These are phyloP conservation scores for Cyphomyrus discorhynchus DNA, from an alignment of 2,113 vertebrate species.

Conservation along the genomic window DNA sequence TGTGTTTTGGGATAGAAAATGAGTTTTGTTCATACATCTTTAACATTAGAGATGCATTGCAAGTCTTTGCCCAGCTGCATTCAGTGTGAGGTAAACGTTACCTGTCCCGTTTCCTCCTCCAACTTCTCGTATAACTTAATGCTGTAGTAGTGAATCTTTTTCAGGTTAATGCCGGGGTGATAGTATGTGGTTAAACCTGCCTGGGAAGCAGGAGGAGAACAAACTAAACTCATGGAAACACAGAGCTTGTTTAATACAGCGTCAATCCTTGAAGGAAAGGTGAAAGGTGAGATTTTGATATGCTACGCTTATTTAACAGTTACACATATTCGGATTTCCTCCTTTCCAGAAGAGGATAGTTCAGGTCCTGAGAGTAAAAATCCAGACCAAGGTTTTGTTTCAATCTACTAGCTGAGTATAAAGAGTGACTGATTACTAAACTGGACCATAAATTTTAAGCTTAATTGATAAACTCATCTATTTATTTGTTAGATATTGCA, in stretches of 20 bases:
- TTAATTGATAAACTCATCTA: not conserved
- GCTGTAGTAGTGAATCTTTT: conserved; percentile 91
- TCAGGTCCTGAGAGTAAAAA: not conserved
- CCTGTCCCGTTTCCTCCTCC: conserved; percentile 94
- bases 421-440: not conserved
- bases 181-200: conserved; percentile 95
- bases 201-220: conserved; percentile 53
- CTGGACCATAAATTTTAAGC: not conserved
- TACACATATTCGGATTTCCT: not conserved
- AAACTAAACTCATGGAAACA: not conserved
- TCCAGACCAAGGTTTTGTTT: not conserved
- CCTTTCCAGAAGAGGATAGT: not conserved
- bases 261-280: not conserved
- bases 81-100: conserved; percentile 34
- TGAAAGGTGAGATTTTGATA: not conserved
- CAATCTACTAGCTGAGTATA: not conserved
- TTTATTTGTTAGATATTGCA: not conserved
- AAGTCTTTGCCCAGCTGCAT: not conserved
- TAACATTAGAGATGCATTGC: not conserved
- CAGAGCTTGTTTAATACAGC: conserved; percentile 17
- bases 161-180: conserved; percentile 95
- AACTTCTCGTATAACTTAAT: conserved; percentile 87
- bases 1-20: not conserved
- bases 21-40: not conserved
- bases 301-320: not conserved